Conservation (phyloP, 2,888 invertebrate species). For the Taenaris catops region DNA sequence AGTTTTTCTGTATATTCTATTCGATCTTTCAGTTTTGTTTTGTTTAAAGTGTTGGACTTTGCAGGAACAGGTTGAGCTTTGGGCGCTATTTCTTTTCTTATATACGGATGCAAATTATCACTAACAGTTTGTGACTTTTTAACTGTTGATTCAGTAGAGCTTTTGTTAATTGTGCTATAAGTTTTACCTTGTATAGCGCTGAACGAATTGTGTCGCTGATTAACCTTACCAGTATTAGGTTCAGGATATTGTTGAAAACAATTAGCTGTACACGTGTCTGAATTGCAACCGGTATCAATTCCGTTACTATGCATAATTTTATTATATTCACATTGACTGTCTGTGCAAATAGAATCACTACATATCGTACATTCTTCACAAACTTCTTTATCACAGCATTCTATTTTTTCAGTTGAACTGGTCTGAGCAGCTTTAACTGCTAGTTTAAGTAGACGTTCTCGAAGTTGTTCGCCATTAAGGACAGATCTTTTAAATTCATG, state of each 20-base stretch:
- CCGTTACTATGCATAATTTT: slow-evolving; percentile 68
- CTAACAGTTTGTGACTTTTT: slow-evolving; percentile 70
- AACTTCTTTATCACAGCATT: slow-evolving; percentile 74
- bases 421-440: slow-evolving; percentile 71
- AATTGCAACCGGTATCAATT: slow-evolving; percentile 61
- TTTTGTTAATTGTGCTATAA: slow-evolving; percentile 45
- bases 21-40: slow-evolving; percentile 61
- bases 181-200: slow-evolving; percentile 67
- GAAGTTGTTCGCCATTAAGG: slow-evolving; percentile 83
- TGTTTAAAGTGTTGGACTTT: slow-evolving; percentile 45
- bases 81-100: slow-evolving; percentile 66
- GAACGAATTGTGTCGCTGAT: slow-evolving; percentile 69
- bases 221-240: slow-evolving; percentile 43
- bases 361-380: slow-evolving; percentile 75
- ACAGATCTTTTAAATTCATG: slow-evolving; percentile 69
- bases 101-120: slow-evolving; percentile 73
- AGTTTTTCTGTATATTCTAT: slow-evolving; percentile 73
- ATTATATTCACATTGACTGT: slow-evolving; percentile 73
- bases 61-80: slow-evolving; percentile 28
- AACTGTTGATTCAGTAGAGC: slow-evolving; percentile 50
- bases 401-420: slow-evolving; percentile 67
- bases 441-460: slow-evolving; percentile 83
- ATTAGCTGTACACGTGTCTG: slow-evolving; percentile 63
- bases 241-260: slow-evolving; percentile 63
- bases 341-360: slow-evolving; percentile 73